Base-by-base conservation (phyloP, 1,140 invertebrate species). In the Nymphalis io region DNA sequence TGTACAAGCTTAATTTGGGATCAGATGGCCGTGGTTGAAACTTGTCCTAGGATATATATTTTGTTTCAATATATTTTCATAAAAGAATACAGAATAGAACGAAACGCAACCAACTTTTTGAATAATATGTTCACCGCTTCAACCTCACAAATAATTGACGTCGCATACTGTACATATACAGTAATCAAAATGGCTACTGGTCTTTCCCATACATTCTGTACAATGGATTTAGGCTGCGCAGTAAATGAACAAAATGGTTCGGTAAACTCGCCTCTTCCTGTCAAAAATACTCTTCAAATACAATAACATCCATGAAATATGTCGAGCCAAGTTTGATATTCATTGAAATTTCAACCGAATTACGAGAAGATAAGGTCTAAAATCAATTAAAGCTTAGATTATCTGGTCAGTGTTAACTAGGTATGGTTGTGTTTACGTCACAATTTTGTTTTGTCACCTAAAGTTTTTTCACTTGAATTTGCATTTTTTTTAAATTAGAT, bases 231-330 rank as follows among this genome's bases (percentile, higher is more conserved):
- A 55, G 51, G 21, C 51, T 15, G 51, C 51, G 15, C 51, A 27
- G 21, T 16, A 55, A 55, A 55, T 55, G 51, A 27, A 55, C 51
- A 55, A 55, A 55, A 55, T 27, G 51, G 20, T 55, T 55, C 21
- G 51, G 51, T 55, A 55, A 55, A 55, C 51, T 55, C 51, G 10
- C 10, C 51, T 55, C 51, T 55, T 55, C 51, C 51, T 55, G 51
- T 27, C 51, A 55, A 55, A 55, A 55, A 55, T 27, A n/a, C 18
- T 55, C 21, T 27, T 55, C 21, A 55, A 55, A 55, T 55, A 55
- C 27, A 16, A 53, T 55, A 27, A 16, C 21, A n/a, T 27, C 21
- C 51, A 27, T 27, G 51, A 55, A 53, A 55, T 18, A 55, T 55
- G 21, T 55, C 20, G 21, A 23, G 12, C 46, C 11, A 16, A 1